These are phyloP conservation scores for Operophtera brumata DNA, from an alignment of 2,888 invertebrate species.

Conservation along the genomic window DNA sequence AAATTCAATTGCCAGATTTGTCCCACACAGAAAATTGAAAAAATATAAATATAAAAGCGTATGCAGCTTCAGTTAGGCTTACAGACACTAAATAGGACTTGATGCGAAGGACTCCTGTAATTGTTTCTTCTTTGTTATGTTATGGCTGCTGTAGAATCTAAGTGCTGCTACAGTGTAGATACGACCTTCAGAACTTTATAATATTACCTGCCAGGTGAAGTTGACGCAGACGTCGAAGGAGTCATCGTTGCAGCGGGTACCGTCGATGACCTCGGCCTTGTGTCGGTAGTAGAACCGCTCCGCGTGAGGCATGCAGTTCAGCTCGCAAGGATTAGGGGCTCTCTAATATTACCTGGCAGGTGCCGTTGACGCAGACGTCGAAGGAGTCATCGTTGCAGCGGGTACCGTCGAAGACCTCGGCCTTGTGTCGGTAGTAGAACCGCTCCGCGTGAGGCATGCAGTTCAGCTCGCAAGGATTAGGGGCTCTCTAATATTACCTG, in stretches of 20 bases:
- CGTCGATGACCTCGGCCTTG: constrained; percentile 89
- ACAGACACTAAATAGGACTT: no score
- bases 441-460: constrained; percentile 96
- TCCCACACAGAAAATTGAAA: no score
- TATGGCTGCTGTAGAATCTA: no score
- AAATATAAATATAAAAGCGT: no score
- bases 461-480: constrained; percentile 96
- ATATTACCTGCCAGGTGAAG: constrained; percentile 91
- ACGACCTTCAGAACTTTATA: no score
- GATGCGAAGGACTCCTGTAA: no score
- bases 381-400: constrained; percentile 89
- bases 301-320: constrained; percentile 96
- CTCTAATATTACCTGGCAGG: constrained; percentile 93
- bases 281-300: constrained; percentile 96
- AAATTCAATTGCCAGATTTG: no score
- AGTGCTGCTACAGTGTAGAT: no score
- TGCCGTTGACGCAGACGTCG: constrained; percentile 97
- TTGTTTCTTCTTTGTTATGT: no score
- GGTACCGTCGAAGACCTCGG: constrained; percentile 91
- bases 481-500: constrained; percentile 85
- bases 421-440: constrained; percentile 93
- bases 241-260: constrained; percentile 90
- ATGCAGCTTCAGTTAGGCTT: no score
- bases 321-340: constrained; percentile 94
- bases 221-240: constrained; percentile 96